Conservation (phyloP, 1,140 invertebrate genomes). For the Ips typographus region DNA sequence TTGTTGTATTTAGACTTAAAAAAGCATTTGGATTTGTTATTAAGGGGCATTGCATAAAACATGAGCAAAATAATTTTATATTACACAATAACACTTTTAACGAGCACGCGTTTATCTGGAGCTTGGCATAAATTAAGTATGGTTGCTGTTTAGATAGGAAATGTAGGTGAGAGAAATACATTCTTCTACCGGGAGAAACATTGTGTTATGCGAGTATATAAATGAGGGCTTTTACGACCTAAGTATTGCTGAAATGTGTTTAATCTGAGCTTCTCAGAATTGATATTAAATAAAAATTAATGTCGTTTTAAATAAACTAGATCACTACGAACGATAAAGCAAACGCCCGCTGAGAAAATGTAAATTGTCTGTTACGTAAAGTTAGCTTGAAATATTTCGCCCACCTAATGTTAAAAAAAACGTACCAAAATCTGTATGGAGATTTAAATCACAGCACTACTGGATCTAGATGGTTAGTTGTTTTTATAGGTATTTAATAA, state of each 20-base stretch:
- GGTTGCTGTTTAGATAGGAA: constrained; percentile 10
- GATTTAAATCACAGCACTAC: not conserved
- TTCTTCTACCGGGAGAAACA: constrained; percentile 1
- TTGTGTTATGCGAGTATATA: too few species aligned
- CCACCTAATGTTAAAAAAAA: not conserved
- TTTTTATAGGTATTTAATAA: too few species aligned
- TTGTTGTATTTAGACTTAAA: constrained; percentile 1
- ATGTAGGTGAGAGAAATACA: constrained; percentile 26
- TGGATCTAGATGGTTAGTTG: too few species aligned
- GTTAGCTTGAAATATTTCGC: constrained; percentile 3
- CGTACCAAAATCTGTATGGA: not conserved
- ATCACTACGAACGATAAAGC: constrained; percentile 6
- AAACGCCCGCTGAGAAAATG: constrained; percentile 7
- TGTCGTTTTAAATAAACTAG: constrained; percentile 8
- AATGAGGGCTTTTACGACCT: too few species aligned
- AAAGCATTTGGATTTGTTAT: constrained; percentile 12
- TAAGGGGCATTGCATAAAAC: constrained; percentile 11
- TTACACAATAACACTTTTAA: constrained; percentile 22
- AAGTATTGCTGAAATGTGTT: too few species aligned
- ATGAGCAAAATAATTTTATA: constrained; percentile 6
- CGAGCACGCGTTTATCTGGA: constrained; percentile 4
- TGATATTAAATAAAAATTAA: not conserved
- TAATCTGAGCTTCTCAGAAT: not conserved
- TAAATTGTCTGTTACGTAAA: constrained; percentile 8
- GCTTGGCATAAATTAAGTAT: constrained; percentile 4